Evolutionary conservation across 2,113 vertebrate species (phyloP), one percentile per base, ranked within the genome.

Genomic region (Oreochromis niloticus): DNA sequence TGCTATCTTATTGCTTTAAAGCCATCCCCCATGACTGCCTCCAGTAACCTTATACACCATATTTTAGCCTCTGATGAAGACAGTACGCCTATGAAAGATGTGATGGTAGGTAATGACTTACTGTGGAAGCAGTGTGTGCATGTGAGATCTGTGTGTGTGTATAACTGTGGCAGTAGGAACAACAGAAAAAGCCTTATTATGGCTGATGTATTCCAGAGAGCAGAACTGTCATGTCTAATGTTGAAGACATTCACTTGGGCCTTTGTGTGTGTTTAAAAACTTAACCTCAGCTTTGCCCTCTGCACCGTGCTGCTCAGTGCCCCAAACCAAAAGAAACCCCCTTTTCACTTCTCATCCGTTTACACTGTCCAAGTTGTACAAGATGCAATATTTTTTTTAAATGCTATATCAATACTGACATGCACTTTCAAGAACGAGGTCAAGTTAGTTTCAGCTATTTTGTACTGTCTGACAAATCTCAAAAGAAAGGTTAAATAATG

Each of bases 131-230:
- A 71, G 46, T 73, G 43, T 87, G 80, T 75, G 81, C 56, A 50
- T 79, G 48, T 50, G 50, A 52, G 61, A 46, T 78, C 54, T 81
- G 22, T 78, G 82, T 24, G 16, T 50, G 61, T 39, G 75, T 78
- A n/a, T 75, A 22, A 66, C 81, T 85, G 75, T 81, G 84, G 86
- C 80, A 84, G 78, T 6, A 73, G 75, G 80, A 30, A 88, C 81
- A 86, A 90, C 54, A 87, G 61, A 90, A 87, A 92, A 57, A 5
- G 6, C 68, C 91, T 81, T 88, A 92, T 93, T 89, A 88, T 30
- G 24, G 84, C 32, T 96, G 92, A 94, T 95, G 88, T 87, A 85
- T 93, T 95, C 92, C 93, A 94, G 95, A 93, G 87, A 93, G 88
- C 84, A 55, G 36, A 88, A 87, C 91, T 93, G 90, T 91, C 93